These are phyloP conservation scores for Bursaphelenchus mucronatus DNA, from an alignment of 1,140 invertebrate species.

Conservation along the genomic window DNA sequence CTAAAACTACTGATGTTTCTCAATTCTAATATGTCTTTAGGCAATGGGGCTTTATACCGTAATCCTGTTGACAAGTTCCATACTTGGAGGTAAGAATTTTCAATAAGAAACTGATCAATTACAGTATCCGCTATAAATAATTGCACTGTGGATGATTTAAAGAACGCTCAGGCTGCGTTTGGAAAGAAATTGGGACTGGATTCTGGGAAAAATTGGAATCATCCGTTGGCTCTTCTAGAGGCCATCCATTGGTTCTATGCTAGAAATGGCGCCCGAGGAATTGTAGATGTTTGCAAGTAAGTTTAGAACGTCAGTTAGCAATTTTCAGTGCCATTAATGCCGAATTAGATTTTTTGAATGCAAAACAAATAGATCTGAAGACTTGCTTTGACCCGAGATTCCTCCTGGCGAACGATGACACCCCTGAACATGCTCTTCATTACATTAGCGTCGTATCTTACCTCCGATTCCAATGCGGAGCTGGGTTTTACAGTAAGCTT, in stretches of 20 bases:
- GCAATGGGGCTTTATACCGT: too few relatives aligned
- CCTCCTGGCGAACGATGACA: background rate
- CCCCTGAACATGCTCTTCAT: slow-evolving; percentile 6
- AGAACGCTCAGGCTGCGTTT: slow-evolving; percentile 1
- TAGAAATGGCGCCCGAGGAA: background rate
- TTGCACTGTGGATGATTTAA: slow-evolving; percentile 10
- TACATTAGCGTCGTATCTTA: background rate
- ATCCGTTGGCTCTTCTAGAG: slow-evolving; percentile 4
- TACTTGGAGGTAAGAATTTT: too few relatives aligned
- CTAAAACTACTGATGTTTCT: too few relatives aligned
- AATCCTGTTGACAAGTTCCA: too few relatives aligned
- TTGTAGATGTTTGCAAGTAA: slow-evolving; percentile 19
- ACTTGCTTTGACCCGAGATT: slow-evolving; percentile 19
- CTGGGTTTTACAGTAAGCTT: slow-evolving; percentile 17
- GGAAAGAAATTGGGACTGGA: background rate
- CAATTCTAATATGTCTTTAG: too few relatives aligned
- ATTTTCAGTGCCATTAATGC: background rate
- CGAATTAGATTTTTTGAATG: slow-evolving; percentile 1
- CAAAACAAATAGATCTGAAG: slow-evolving; percentile 2
- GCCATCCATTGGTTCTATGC: slow-evolving; percentile 12
- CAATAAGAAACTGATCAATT: too few relatives aligned
- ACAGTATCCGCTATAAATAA: background rate
- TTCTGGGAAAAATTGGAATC: slow-evolving; percentile 1
- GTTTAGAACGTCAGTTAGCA: background rate
- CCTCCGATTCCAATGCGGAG: slow-evolving; percentile 14